Evolutionary conservation across 1,140 invertebrate species (phyloP), one percentile per base, ranked within the genome.

Genomic region (Hyles euphorbiae): DNA sequence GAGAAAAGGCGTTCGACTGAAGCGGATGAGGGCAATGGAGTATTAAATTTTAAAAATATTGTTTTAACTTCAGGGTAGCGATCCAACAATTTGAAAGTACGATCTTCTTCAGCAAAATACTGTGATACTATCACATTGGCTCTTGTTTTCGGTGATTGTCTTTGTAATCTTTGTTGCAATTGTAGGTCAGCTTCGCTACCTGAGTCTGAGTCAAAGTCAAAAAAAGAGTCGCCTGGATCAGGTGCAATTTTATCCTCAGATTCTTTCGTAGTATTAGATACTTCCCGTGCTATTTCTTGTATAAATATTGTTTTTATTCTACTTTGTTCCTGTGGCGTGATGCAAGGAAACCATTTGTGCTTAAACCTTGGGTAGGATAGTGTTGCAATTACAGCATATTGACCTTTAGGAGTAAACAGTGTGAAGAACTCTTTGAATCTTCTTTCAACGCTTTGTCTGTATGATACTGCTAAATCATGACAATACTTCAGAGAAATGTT

Each of bases 1-100:
- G 63, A 74, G 53, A 78, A 81, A 6, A 81, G 33, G 52, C 72
- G 56, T 65, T 73, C 72, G 10, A 78, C 70, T 40, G 78, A 56
- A 43, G 58, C 78, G 32, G 76, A 81, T 8, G 74, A 76, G 5
- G 76, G 70, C 47, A 76, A 60, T 6, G 58, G 56, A 43, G 74
- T 74, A 64, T 76, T 80, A 53, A 63, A 70, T 65, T 67, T 70
- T 4, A 64, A 47, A 53, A 81, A 74, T 48, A 72, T 64, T 57
- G 53, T 56, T 68, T 67, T 72, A 3, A 76, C 44, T 54, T 54
- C 53, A 36, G 48, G 44, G 45, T 58, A 52, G 32, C 50, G 51
- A 52, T 58, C 51, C 43, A 58, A 10, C 50, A 58, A 52, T 6
- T 34, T 45, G 44, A 58, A 10, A n/a, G 51, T 40, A 33, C 43